Evolutionary conservation across 2,113 vertebrate species (phyloP).

Genomic region (Oenanthe oenanthe): DNA sequence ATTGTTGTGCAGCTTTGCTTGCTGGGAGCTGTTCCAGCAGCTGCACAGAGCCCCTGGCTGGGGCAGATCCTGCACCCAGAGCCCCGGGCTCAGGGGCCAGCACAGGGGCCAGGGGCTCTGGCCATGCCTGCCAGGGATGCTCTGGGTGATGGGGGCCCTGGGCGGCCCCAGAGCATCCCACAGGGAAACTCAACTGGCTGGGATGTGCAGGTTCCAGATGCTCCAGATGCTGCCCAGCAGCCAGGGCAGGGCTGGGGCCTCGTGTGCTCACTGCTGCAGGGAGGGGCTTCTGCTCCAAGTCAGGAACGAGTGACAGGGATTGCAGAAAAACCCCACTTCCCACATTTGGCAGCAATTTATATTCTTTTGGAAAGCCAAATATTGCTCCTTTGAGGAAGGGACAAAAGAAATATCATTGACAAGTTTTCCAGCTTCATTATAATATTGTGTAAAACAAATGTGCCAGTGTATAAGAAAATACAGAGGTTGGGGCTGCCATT

Average conservation of each 20-base stretch:
- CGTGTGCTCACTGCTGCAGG: rapidly evolving
- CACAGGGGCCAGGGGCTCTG: not conserved
- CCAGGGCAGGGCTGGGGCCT: not conserved
- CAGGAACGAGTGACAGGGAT: not conserved
- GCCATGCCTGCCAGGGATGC: not conserved
- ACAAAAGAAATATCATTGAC: constrained; percentile 75
- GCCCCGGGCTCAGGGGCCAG: rapidly evolving
- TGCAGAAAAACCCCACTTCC: not conserved
- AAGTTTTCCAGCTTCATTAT: constrained; percentile 76
- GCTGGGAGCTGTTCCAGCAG: not conserved
- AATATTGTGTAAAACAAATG: constrained; percentile 78
- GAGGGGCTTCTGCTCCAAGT: not conserved
- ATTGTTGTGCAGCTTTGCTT: not conserved
- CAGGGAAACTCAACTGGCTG: rapidly evolving
- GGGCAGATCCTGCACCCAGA: not conserved
- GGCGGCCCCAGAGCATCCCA: not conserved
- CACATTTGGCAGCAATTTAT: not conserved
- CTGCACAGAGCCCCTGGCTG: not conserved
- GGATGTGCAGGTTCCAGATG: not conserved
- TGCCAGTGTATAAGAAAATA: constrained; percentile 76
- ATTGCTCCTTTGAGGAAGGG: constrained; percentile 74
- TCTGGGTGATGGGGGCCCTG: not conserved
- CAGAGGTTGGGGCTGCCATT: constrained; percentile 78
- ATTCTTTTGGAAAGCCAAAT: constrained; percentile 38
- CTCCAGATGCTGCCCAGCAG: not conserved